Percentiles rank a stretch among this genome's conserved stretches.
Conservation (phyloP, 2,113 vertebrate genomes). For the Alouatta palliata region DNA sequence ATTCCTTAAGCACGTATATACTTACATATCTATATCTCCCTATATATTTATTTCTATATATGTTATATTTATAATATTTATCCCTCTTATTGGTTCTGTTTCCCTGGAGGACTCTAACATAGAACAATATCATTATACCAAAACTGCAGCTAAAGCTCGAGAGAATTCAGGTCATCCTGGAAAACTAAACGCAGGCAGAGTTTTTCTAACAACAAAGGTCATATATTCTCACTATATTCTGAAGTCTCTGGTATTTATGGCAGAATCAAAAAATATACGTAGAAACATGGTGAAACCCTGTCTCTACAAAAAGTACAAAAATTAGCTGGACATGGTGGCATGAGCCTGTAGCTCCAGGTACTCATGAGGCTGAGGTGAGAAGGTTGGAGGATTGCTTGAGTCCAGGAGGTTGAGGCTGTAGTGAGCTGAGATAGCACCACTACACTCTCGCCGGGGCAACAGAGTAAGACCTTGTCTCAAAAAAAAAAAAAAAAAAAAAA, state of each 20-base stretch:
- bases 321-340: no score
- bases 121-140: background rate
- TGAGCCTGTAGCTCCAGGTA: no score
- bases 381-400: no score
- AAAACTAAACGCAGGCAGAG: background rate
- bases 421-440: no score
- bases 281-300: background rate
- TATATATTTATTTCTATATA: background rate
- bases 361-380: no score
- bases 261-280: background rate
- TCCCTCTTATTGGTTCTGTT: background rate
- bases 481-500: no score
- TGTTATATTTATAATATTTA: background rate
- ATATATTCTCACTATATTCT: background rate
- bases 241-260: slow-evolving; percentile 12
- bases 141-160: slow-evolving; percentile 29
- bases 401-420: no score
- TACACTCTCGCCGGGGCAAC: no score
- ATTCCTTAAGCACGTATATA: background rate
- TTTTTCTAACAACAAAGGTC: background rate
- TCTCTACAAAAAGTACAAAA: no score
- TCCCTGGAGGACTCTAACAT: background rate
- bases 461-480: no score
- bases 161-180: slow-evolving; percentile 22
- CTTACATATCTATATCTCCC: background rate